phyloP scores from a whole-genome alignment of 2,113 vertebrate genomes.

The Antechinus flavipes region DNA sequence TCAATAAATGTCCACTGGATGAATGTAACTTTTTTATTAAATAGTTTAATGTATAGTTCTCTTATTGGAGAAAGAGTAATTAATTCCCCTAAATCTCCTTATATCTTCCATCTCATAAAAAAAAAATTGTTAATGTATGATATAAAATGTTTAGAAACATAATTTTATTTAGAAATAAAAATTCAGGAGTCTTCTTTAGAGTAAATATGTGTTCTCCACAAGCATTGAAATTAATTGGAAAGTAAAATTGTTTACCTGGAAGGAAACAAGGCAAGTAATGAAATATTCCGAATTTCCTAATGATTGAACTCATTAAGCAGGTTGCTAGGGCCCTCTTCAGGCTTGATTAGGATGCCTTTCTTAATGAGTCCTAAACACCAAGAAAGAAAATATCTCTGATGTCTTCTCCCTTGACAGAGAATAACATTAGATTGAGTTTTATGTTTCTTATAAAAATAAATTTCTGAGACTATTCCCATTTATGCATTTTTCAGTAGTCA shows the following conservation, averaged over 20 bases:
- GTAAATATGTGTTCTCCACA: slow-evolving; percentile 16
- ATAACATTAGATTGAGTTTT: not conserved
- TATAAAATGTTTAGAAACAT: slow-evolving; percentile 14
- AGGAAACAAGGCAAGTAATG: not conserved
- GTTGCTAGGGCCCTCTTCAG: not conserved
- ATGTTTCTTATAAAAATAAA: slow-evolving; percentile 23
- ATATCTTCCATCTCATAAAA: not conserved
- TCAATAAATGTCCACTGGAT: not conserved
- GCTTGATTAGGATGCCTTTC: not conserved
- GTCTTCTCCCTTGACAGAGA: slow-evolving; percentile 16
- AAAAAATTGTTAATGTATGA: not conserved
- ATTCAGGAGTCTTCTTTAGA: slow-evolving; percentile 39
- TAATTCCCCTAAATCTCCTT: not conserved
- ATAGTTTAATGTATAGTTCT: not conserved
- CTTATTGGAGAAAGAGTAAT: not conserved
- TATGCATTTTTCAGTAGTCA: not conserved
- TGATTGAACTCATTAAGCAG: not conserved
- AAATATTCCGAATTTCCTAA: not conserved
- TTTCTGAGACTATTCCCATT: not conserved
- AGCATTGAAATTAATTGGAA: not conserved
- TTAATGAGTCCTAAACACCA: not conserved
- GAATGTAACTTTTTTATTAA: not conserved
- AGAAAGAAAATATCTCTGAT: slow-evolving; percentile 28
- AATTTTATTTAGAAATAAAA: slow-evolving; percentile 39
- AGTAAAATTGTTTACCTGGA: not conserved